phyloP scores from a whole-genome alignment of 2,113 vertebrate species.

The Pachypanchax playfairii region DNA sequence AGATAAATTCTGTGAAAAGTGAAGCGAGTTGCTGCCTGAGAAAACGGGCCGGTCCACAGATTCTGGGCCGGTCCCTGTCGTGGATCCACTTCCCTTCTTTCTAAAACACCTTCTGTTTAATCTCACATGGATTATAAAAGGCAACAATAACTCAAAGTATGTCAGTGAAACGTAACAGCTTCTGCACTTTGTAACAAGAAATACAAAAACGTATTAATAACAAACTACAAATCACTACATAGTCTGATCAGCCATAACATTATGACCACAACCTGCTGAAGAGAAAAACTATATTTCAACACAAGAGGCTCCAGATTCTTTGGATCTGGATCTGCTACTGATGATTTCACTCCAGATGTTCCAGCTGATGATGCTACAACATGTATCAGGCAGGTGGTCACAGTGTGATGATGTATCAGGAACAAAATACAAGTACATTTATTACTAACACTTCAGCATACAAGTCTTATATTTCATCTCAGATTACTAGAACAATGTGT shows the following conservation, averaged over 20 bases:
- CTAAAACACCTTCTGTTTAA: neutral
- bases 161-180: slow-evolving; percentile 6
- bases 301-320: neutral
- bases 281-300: too few relatives aligned
- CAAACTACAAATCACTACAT: neutral
- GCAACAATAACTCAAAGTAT: too few relatives aligned
- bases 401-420: neutral
- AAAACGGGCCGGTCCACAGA: neutral
- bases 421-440: neutral
- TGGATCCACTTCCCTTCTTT: neutral
- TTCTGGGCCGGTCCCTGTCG: neutral
- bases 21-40: neutral
- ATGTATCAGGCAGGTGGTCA: neutral
- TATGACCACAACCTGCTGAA: neutral
- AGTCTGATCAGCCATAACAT: slow-evolving; percentile 1
- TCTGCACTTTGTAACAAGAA: neutral
- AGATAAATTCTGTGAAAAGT: too few relatives aligned
- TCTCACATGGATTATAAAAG: too few relatives aligned
- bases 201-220: neutral
- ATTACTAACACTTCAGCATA: neutral
- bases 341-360: too few relatives aligned
- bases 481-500: too few relatives aligned
- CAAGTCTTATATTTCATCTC: neutral
- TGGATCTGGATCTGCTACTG: too few relatives aligned
- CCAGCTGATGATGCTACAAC: too few relatives aligned